These are phyloP conservation scores for Elanus axillaris DNA, from an alignment of 2,113 vertebrate species.

Conservation along the genomic window DNA sequence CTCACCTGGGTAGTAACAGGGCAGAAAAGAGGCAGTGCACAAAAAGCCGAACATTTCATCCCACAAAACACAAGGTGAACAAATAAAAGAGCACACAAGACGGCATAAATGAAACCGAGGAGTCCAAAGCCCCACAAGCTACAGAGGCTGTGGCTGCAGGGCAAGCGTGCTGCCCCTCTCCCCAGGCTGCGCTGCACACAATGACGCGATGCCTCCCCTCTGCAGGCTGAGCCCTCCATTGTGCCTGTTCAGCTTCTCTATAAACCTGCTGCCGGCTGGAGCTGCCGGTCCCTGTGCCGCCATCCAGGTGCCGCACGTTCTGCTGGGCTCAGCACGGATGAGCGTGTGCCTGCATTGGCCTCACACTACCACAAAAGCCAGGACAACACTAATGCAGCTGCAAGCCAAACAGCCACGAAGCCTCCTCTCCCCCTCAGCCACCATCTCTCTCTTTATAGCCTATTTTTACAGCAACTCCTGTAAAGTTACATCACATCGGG, in stretches of 20 bases:
- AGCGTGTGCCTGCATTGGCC: neutral
- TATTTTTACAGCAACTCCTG: conserved; percentile 54
- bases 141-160: neutral
- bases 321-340: conserved; percentile 12
- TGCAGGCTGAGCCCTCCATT: conserved; percentile 14
- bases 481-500: conserved; percentile 41
- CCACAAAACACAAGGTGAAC: neutral
- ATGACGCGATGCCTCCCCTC: neutral
- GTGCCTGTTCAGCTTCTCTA: conserved; percentile 23
- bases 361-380: neutral
- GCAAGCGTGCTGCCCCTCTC: neutral
- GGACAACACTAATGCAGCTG: neutral
- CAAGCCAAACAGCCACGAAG: neutral
- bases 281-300: neutral
- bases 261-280: neutral
- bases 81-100: neutral
- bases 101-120: neutral
- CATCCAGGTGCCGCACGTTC: conserved; percentile 9
- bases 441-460: conserved; percentile 7
- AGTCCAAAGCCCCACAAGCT: neutral
- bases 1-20: neutral
- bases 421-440: neutral
- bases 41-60: neutral
- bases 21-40: neutral
- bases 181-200: neutral